Evolutionary conservation across 2,113 vertebrate genomes (phyloP).

Genomic region (Thalassoma bifasciatum): DNA sequence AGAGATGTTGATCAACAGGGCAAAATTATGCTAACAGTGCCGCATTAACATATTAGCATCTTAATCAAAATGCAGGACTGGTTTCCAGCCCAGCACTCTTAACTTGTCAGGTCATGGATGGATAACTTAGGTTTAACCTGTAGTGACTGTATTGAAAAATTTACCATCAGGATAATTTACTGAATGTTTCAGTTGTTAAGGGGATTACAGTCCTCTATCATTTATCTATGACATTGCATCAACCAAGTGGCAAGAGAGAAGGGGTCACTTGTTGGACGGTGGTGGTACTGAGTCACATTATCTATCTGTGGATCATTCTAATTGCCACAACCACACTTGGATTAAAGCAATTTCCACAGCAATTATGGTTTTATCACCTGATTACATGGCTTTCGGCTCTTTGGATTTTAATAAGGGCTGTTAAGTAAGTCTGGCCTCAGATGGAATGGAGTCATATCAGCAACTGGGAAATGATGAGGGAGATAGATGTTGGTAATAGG

Average conservation of each 20-base stretch:
- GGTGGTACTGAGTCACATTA: constrained; percentile 25
- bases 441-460: constrained; percentile 45
- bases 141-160: constrained; percentile 2
- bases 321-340: constrained; percentile 60
- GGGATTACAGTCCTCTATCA: neutral
- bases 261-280: constrained; percentile 32
- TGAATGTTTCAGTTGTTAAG: neutral
- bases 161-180: neutral
- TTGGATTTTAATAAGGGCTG: constrained; percentile 59
- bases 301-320: constrained; percentile 36
- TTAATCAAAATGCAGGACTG: constrained; percentile 66
- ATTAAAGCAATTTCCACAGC: constrained; percentile 63
- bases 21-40: constrained; percentile 82
- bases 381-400: constrained; percentile 68
- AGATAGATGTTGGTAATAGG: neutral
- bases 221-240: constrained; percentile 7
- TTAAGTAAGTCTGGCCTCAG: constrained; percentile 57
- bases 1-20: constrained; percentile 60
- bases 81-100: constrained; percentile 47
- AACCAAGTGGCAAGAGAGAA: neutral
- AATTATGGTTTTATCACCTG: constrained; percentile 68
- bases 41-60: constrained; percentile 81
- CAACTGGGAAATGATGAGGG: constrained; percentile 13
- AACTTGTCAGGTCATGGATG: constrained; percentile 35
- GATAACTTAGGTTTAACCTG: neutral